These are phyloP conservation scores for Sebastes oblongus DNA, from an alignment of 2,797 vertebrate genomes.

Conservation along the genomic window DNA sequence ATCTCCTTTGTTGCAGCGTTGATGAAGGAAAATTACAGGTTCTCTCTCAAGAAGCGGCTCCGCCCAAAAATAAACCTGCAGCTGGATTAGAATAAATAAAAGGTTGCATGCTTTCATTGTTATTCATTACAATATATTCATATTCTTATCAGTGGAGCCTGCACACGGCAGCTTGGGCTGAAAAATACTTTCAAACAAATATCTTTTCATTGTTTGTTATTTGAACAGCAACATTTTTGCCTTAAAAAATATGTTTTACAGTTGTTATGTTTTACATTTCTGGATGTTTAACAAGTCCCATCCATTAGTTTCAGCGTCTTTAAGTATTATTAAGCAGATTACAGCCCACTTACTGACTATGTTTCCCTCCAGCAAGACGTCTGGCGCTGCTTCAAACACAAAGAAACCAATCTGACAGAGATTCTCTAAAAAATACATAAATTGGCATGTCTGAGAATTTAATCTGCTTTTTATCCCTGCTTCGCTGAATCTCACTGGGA, in stretches of 20 bases:
- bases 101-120: neutral
- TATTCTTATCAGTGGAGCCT: neutral
- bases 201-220: neutral
- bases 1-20: neutral
- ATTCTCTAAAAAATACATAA: neutral
- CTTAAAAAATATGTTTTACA: too few species aligned
- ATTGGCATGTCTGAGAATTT: neutral
- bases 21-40: slow-evolving; percentile 27
- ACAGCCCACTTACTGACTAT: neutral
- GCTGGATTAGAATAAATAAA: neutral
- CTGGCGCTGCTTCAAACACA: neutral
- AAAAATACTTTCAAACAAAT: too few species aligned
- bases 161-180: too few species aligned
- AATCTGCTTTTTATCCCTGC: neutral
- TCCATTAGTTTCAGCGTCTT: slow-evolving; percentile 7
- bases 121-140: too few species aligned
- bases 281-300: neutral
- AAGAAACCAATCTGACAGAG: neutral
- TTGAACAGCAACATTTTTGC: too few species aligned
- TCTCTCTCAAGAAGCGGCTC: neutral
- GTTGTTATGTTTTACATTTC: neutral
- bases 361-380: neutral
- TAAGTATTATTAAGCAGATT: neutral
- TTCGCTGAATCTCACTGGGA: neutral
- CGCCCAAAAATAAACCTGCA: slow-evolving; percentile 2